Evolutionary conservation across 2,888 invertebrate genomes (phyloP).

Genomic region (Idaea biselata): DNA sequence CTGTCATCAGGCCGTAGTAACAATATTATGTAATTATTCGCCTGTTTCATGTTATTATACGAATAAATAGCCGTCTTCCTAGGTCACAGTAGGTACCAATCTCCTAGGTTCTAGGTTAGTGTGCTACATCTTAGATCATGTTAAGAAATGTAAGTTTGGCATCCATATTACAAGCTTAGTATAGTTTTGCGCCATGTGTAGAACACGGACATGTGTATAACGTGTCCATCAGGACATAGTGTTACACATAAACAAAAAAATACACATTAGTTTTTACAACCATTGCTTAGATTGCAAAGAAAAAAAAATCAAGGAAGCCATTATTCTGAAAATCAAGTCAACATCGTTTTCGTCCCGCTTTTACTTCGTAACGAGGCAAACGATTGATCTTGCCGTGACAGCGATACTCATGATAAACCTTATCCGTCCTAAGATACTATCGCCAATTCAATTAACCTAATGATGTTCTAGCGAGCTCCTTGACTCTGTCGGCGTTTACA

Average conservation of each 20-base stretch:
- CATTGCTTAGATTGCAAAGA: neutral
- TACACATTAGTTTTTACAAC: slow-evolving; percentile 4
- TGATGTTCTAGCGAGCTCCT: slow-evolving; percentile 49
- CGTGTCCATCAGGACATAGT: too few relatives aligned
- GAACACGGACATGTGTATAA: too few relatives aligned
- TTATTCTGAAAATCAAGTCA: slow-evolving; percentile 20
- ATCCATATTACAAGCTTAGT: too few relatives aligned
- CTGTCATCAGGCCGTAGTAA: too few relatives aligned
- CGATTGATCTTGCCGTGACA: slow-evolving; percentile 64
- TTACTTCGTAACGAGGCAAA: slow-evolving; percentile 50
- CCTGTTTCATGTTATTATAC: too few relatives aligned
- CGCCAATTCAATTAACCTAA: slow-evolving; percentile 69
- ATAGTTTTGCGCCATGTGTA: too few relatives aligned
- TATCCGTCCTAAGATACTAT: slow-evolving; percentile 57
- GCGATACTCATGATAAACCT: slow-evolving; percentile 62
- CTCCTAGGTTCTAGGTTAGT: too few relatives aligned
- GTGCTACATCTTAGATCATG: too few relatives aligned
- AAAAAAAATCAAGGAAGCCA: slow-evolving; percentile 19
- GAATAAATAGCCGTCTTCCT: too few relatives aligned
- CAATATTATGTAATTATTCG: too few relatives aligned
- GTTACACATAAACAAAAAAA: slow-evolving; percentile 9
- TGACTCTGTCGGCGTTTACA: slow-evolving; percentile 32
- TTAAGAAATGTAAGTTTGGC: too few relatives aligned
- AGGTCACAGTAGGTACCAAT: too few relatives aligned
- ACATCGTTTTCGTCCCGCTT: slow-evolving; percentile 9